These are phyloP conservation scores for Ferdinandea cuprea DNA, from an alignment of 2,888 invertebrate genomes.

Conservation along the genomic window DNA sequence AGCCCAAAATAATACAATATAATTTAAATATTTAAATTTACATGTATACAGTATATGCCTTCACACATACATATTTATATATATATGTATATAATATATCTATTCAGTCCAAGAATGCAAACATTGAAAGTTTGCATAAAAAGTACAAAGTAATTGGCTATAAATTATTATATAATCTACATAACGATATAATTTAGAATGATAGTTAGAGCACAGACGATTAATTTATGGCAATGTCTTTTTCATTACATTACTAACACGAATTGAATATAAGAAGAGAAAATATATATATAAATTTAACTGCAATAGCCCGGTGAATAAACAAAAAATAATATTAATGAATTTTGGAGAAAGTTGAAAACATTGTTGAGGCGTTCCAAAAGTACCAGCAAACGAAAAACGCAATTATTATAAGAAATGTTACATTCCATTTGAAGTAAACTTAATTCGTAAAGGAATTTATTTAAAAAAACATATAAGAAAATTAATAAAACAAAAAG, in stretches of 20 bases:
- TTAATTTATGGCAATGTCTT: conserved; percentile 25
- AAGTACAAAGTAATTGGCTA: conserved; percentile 72
- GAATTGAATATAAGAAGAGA: conserved; percentile 13
- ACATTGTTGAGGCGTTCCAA: conserved; percentile 77
- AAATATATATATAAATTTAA: conserved; percentile 48
- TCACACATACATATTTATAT: background rate
- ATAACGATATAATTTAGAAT: background rate
- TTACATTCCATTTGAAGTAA: conserved; percentile 50
- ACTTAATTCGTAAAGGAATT: conserved; percentile 9
- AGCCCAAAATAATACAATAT: conserved; percentile 73
- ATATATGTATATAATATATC: too few species aligned
- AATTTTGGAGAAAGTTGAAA: conserved; percentile 41
- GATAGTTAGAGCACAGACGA: conserved; percentile 27
- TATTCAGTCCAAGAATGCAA: conserved; percentile 3
- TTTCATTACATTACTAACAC: background rate
- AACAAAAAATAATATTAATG: conserved; percentile 4
- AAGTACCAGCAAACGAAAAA: conserved; percentile 81
- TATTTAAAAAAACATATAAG: background rate
- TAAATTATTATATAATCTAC: conserved; percentile 10
- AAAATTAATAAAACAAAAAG: conserved; percentile 6
- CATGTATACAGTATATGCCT: background rate
- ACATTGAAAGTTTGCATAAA: background rate
- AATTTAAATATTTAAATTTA: background rate
- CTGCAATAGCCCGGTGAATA: conserved; percentile 80
- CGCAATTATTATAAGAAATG: conserved; percentile 78